Base-by-base conservation (phyloP, 2,888 invertebrate species). In the Taenaris catops region DNA sequence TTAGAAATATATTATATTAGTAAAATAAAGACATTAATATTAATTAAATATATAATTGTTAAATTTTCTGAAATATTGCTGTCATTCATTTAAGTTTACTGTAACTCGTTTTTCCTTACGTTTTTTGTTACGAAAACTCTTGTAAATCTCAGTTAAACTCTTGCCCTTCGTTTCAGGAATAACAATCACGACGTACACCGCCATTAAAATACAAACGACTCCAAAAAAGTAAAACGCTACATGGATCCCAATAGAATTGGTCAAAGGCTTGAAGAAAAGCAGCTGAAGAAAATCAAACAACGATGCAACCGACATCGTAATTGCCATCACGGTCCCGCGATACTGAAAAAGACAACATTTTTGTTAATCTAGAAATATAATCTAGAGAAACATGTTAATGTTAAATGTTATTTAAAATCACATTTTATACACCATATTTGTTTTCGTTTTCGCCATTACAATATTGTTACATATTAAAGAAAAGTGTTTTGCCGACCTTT, bases 161-260 rank as follows among this genome's bases (percentile, higher is more conserved):
- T 64, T 63, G 40, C 56, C 53, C 38, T 66, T 76, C 0, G 80
- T 80, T 38, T 80, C 80, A 1, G 80, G 80, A 1, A 79, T 55
- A 7, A 54, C 53, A 1, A 75, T 27, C 8, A 64, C 25, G 0
- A 69, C 60, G 39, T 73, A 79, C 1, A 62, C 2, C 0, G 73
- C 56, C 23, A 68, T 53, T 1, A 53, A 4, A 17, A 78, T 23
- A 32, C 78, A 80, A 1, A 76, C 44, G 0, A 38, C 35, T 1
- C 71, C 72, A 18, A 70, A 79, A 45, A 71, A 65, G 52, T 63
- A 79, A 46, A 80, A 80, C 0, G 72, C 61, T 0, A 60, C 61
- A 38, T 78, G 60, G 1, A 64, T 51, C 0, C 81, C 80, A 0
- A 72, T 49, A 0, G 61, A 34, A 1, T 51, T 69, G 0, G 65